These are phyloP conservation scores for Drosophila eohydei DNA, from an alignment of 2,888 invertebrate species.

Conservation along the genomic window DNA sequence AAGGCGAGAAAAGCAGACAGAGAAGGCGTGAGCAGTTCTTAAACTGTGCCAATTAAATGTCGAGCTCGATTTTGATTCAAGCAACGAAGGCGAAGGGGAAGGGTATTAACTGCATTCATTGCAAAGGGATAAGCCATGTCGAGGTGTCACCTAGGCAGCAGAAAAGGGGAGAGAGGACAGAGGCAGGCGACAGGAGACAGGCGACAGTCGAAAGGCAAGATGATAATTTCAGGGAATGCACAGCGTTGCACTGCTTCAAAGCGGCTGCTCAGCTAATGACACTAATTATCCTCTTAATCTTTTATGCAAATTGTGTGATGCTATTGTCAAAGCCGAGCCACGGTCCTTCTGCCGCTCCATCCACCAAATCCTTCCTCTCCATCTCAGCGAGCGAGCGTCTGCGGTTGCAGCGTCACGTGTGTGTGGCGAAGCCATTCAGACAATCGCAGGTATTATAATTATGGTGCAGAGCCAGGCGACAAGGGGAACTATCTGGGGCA, in stretches of 20 bases:
- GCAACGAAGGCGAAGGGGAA: conserved; percentile 25
- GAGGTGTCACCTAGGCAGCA: conserved; percentile 19
- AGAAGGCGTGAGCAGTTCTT: conserved; percentile 21
- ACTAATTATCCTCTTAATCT: conserved; percentile 78
- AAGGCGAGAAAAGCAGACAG: neutral
- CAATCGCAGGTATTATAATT: conserved; percentile 77
- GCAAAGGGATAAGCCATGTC: conserved; percentile 22
- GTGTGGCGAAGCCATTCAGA: conserved; percentile 66
- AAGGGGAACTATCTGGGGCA: conserved; percentile 11
- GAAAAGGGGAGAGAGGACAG: neutral
- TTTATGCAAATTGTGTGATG: conserved; percentile 70
- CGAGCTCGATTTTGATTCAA: conserved; percentile 32
- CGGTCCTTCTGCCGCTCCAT: conserved; percentile 8
- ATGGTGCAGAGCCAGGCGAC: conserved; percentile 30
- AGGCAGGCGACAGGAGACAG: neutral
- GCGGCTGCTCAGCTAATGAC: conserved; percentile 66
- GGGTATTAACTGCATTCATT: conserved; percentile 47
- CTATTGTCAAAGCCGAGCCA: conserved; percentile 44
- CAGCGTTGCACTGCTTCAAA: conserved; percentile 39
- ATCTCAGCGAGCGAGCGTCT: conserved; percentile 29
- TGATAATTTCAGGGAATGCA: conserved; percentile 33
- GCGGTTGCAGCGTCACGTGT: conserved; percentile 70
- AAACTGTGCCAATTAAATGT: conserved; percentile 68
- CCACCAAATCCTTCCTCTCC: neutral
- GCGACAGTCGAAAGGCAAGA: neutral